Evolutionary conservation across 2,888 invertebrate species (phyloP).

Genomic region (Pammene fasciana): DNA sequence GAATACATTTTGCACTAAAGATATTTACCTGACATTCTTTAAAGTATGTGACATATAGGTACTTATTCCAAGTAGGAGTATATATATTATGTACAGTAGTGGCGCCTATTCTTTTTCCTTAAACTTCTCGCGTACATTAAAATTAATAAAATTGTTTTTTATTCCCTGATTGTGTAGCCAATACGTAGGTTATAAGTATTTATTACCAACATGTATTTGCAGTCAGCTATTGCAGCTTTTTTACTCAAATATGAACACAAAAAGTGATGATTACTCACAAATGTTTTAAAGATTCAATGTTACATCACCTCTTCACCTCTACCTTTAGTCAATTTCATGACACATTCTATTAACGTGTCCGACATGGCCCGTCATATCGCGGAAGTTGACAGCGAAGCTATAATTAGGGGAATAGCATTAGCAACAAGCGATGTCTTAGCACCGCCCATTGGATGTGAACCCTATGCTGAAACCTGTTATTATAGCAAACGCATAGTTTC

Average conservation of each 20-base stretch:
- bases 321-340: conserved; percentile 13
- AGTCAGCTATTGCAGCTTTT: not conserved
- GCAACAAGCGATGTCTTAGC: conserved; percentile 25
- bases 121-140: too few relatives aligned
- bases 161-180: too few relatives aligned
- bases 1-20: too few relatives aligned
- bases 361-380: conserved; percentile 20
- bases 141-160: too few relatives aligned
- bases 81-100: too few relatives aligned
- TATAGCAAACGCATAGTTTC: conserved; percentile 28
- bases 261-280: not conserved
- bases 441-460: conserved; percentile 22
- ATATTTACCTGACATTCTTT: too few relatives aligned
- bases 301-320: conserved; percentile 11
- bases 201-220: not conserved
- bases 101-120: too few relatives aligned
- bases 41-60: too few relatives aligned
- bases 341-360: conserved; percentile 26
- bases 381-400: conserved; percentile 26
- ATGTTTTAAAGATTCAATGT: conserved; percentile 1
- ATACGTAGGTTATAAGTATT: not conserved
- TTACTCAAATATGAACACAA: not conserved
- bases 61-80: too few relatives aligned
- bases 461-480: conserved; percentile 28
- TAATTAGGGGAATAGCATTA: conserved; percentile 33